phyloP scores from a whole-genome alignment of 2,113 vertebrate genomes.

The Mus musculus region DNA sequence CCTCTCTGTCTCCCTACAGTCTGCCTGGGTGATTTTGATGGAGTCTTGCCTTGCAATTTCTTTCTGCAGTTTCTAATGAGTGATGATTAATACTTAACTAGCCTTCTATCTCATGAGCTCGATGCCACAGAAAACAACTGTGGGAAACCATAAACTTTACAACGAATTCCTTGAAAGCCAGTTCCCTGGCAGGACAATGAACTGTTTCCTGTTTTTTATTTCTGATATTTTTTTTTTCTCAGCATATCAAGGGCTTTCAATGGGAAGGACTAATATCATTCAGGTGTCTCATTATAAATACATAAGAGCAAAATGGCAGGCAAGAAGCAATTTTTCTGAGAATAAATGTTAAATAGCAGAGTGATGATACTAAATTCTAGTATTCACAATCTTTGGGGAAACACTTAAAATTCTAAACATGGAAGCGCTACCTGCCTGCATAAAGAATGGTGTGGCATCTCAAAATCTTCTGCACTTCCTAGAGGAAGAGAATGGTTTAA shows the following conservation, averaged over 20 bases:
- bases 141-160: neutral
- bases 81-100: neutral
- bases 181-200: neutral
- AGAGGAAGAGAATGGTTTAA: neutral
- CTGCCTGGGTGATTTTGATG: neutral
- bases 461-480: neutral
- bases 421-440: neutral
- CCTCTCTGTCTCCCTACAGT: neutral
- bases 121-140: neutral
- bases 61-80: neutral
- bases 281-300: constrained; percentile 46
- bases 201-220: neutral
- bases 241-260: neutral
- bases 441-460: neutral
- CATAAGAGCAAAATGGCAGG: constrained; percentile 17
- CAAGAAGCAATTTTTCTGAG: constrained; percentile 13
- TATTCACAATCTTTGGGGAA: neutral
- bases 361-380: neutral
- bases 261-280: constrained; percentile 32
- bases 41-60: neutral
- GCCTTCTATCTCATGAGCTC: neutral
- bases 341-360: constrained; percentile 33
- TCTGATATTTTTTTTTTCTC: neutral
- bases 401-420: neutral
- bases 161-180: constrained; percentile 16